Evolutionary conservation across 1,140 invertebrate species (phyloP), one percentile per base, ranked within the genome.

Genomic region (Drosophila navojoa): DNA sequence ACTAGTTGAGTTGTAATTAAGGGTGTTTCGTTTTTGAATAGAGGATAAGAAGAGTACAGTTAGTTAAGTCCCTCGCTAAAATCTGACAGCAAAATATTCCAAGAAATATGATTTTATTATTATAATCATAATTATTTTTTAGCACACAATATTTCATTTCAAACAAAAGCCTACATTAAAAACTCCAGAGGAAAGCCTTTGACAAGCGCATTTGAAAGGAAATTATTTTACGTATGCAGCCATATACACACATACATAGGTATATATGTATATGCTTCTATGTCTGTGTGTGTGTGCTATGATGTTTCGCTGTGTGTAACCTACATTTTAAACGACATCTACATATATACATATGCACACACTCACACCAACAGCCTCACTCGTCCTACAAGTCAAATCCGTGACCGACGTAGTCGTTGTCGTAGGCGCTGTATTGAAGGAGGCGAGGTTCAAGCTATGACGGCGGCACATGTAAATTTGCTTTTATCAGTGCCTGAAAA

Each of bases 301-400:
- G 60, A 67, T 57, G 67, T 64, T 69, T 74, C 38, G 53, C 69
- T 79, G 81, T 87, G 81, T 86, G 81, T 86, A 86, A 86, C 81
- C 81, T 86, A 86, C 82, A 86, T 86, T 86, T 86, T 72, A 81
- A 86, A 71, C 82, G 79, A 76, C 82, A 72, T 58, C 66, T 73
- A 49, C 62, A 35, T 6, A 10, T 32, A 32, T 9, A 54, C n/a
- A 38, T 45, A 66, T 40, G 64, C 54, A 66, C 25, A 67, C 15
- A 77, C 16, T 66, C 6, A 62, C 27, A 57, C 27, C 54, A 25
- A 68, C 38, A 47, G 2, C 15, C 40, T 32, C 25, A 53, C 27
- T 53, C 27, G 38, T 66, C 42, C 35, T 67, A 47, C 70, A 78
- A 81, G 79, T 77, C 60, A 81, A 86, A 87, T 76, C 79, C 84